Conservation (phyloP, 2,113 vertebrate species). For the Megaceryle maxima region DNA sequence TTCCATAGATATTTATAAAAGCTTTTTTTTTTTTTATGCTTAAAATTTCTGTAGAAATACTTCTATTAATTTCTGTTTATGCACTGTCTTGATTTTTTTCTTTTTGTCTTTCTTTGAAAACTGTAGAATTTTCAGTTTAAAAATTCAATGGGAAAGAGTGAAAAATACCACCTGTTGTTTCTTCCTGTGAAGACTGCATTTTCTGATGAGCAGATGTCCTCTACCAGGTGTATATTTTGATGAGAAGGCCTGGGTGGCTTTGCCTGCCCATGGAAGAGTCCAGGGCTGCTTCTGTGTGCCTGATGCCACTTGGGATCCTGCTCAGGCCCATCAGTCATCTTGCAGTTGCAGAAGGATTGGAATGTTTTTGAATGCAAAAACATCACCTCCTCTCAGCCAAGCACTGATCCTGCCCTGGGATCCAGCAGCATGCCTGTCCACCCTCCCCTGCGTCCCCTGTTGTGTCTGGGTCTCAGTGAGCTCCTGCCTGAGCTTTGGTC, state of each 20-base stretch:
- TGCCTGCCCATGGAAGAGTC: not conserved
- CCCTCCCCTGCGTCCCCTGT: not conserved
- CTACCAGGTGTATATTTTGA: not conserved
- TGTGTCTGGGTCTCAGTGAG: not conserved
- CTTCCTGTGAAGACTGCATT: not conserved
- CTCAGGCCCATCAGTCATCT: fast-evolving
- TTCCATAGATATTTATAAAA: not conserved
- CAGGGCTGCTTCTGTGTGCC: not conserved
- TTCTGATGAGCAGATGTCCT: not conserved
- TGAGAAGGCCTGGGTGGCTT: not conserved
- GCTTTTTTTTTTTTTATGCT: not conserved
- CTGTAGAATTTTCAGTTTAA: not conserved
- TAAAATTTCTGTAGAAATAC: not conserved
- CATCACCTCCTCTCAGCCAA: not conserved
- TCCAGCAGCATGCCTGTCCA: too few species aligned
- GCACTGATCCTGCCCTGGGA: not conserved
- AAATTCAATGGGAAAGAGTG: not conserved
- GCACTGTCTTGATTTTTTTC: not conserved
- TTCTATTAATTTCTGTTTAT: not conserved
- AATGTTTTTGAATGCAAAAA: not conserved
- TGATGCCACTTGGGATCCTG: not conserved
- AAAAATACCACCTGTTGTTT: not conserved
- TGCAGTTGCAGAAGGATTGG: not conserved
- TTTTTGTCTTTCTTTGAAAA: not conserved
- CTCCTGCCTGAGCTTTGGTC: not conserved